Conservation (phyloP, 2,888 invertebrate genomes). For the Phrixothrix hirtus region DNA sequence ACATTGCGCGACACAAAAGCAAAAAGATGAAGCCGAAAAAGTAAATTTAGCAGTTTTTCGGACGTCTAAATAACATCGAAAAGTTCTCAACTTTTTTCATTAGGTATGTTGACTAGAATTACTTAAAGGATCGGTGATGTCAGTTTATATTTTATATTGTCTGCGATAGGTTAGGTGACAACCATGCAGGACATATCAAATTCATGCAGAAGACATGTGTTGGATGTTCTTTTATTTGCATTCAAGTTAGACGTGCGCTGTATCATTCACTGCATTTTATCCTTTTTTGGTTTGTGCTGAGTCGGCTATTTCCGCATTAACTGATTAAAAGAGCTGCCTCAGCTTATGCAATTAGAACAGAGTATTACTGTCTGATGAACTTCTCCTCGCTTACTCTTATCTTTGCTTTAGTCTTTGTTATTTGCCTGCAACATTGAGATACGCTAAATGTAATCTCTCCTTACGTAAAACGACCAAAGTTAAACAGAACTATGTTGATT, state of each 20-base stretch:
- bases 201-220: too few species aligned
- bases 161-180: too few species aligned
- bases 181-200: too few species aligned
- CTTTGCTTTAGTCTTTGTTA: conserved; percentile 2
- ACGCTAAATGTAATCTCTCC: conserved; percentile 9
- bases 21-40: background rate
- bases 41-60: too few species aligned
- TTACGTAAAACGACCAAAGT: conserved; percentile 6
- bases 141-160: too few species aligned
- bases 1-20: background rate
- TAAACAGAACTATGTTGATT: conserved; percentile 14
- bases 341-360: conserved; percentile 10
- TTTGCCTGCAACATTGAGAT: conserved; percentile 16
- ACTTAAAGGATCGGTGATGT: too few species aligned
- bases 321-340: conserved; percentile 10
- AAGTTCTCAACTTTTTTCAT: too few species aligned
- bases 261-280: background rate
- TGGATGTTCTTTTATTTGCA: too few species aligned
- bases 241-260: background rate
- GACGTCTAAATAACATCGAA: too few species aligned
- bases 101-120: too few species aligned
- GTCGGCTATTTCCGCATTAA: conserved; percentile 14
- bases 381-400: conserved; percentile 5
- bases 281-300: conserved; percentile 14
- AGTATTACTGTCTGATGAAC: conserved; percentile 9